These are phyloP conservation scores for Ursus arctos DNA, from an alignment of 2,113 vertebrate species.

Conservation along the genomic window DNA sequence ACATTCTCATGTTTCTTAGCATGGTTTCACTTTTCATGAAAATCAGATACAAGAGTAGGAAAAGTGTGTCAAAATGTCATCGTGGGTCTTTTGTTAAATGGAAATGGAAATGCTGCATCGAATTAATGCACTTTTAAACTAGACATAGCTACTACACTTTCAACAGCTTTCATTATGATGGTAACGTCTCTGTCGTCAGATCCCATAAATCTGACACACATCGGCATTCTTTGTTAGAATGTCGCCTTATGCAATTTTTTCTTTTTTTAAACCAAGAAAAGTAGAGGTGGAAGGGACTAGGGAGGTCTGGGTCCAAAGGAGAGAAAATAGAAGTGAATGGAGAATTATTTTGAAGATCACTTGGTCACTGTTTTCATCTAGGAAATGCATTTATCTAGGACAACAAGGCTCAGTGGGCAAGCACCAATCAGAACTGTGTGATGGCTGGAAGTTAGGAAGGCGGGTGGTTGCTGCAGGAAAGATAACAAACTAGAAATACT, in stretches of 20 bases:
- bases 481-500: not conserved
- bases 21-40: not conserved
- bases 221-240: not conserved
- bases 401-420: too few relatives aligned
- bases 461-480: not conserved
- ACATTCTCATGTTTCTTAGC: not conserved
- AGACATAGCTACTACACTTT: not conserved
- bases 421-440: not conserved
- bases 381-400: not conserved
- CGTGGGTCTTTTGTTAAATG: not conserved
- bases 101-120: not conserved
- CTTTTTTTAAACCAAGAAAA: not conserved
- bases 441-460: not conserved
- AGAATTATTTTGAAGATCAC: not conserved
- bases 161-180: not conserved
- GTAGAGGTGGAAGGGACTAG: not conserved
- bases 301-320: not conserved
- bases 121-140: slow-evolving; percentile 28
- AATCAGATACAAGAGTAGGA: not conserved
- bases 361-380: not conserved
- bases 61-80: slow-evolving; percentile 26
- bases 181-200: not conserved
- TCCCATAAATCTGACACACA: not conserved
- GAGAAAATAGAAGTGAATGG: not conserved
- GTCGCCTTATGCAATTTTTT: not conserved